Base-by-base conservation (phyloP, 92 coral and sea anemone species). In the Isaurus tuberculatus region DNA sequence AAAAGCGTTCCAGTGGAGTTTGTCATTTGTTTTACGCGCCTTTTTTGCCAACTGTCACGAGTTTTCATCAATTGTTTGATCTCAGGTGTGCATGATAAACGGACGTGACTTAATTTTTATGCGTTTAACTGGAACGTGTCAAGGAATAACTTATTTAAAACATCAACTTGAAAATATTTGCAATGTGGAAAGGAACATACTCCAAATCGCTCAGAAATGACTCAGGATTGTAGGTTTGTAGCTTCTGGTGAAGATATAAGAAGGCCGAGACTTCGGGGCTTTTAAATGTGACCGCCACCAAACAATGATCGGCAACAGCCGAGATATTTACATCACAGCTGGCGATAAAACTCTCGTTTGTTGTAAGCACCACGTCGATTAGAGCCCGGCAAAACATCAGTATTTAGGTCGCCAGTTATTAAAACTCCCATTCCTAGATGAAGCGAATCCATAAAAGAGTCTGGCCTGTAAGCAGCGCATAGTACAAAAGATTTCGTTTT, bases 1-100 rank as follows among this genome's bases (percentile, higher is more conserved):
- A 88, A 23, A 88, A n/a, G 88, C 91, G 32, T 88, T 88, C 91
- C 91, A 88, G 65, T 83, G 87, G 8, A 88, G 84, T 37, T 69
- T 73, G 79, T 73, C 88, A 1, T 73, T 72, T 65, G 84, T 88
- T 46, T 74, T 74, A 28, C 37, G 17, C 15, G 91, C 87, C 2
- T 88, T 75, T 75, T 88, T 13, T 83, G 85, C 91, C 88, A 88
- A 0, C 25, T 72, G 51, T 88, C 91, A 1, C 88, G 75, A 7
- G 80, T 75, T 74, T 42, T 63, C 87, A 84, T 88, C 22, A 83
- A 66, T 23, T 88, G 88, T 75, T 42, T 67, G 17, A 75, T 83
- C 64, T 83, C 91, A 30, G 79, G 85, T 55, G 91, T 83, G n/a
- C n/a, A n/a, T n/a, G 53, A 88, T 65, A 40, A 11, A 83, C 4